Evolutionary conservation across 2,888 invertebrate species (phyloP).

Genomic region (Eucera pruinosa): DNA sequence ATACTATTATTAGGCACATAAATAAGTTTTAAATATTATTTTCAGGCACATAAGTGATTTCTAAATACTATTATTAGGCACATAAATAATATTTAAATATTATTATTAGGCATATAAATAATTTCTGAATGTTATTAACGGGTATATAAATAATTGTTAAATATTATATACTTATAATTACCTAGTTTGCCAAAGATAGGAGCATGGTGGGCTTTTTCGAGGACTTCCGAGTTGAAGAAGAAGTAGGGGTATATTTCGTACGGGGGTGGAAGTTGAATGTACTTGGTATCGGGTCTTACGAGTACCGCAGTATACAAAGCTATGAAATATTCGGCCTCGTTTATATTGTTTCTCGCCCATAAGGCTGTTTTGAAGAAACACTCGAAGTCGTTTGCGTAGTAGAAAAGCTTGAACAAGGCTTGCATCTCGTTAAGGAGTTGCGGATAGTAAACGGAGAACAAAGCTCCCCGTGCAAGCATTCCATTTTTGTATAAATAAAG

Average conservation of each 20-base stretch:
- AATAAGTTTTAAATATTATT: too few species aligned
- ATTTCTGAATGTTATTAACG: too few species aligned
- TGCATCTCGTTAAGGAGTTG: conserved; percentile 76
- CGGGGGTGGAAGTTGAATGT: conserved; percentile 87
- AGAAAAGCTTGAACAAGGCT: conserved; percentile 80
- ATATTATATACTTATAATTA: too few species aligned
- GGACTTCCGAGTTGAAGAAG: conserved; percentile 87
- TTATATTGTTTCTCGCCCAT: conserved; percentile 82
- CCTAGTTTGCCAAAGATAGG: conserved; percentile 81
- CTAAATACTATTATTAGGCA: too few species aligned
- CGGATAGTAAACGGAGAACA: conserved; percentile 84
- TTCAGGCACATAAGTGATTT: too few species aligned
- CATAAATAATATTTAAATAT: too few species aligned
- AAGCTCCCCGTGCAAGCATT: conserved; percentile 85
- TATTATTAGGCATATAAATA: too few species aligned
- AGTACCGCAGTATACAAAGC: conserved; percentile 87
- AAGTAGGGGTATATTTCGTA: conserved; percentile 89
- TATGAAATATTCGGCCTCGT: conserved; percentile 86
- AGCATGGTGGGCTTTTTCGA: conserved; percentile 84
- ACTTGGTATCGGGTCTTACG: conserved; percentile 87
- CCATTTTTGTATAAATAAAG: conserved; percentile 81
- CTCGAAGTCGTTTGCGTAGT: conserved; percentile 82
- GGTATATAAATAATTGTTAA: too few species aligned
- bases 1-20: too few species aligned
- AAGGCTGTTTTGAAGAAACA: conserved; percentile 83